These are phyloP conservation scores for Pammene fasciana DNA, from an alignment of 2,888 invertebrate species.

Conservation along the genomic window DNA sequence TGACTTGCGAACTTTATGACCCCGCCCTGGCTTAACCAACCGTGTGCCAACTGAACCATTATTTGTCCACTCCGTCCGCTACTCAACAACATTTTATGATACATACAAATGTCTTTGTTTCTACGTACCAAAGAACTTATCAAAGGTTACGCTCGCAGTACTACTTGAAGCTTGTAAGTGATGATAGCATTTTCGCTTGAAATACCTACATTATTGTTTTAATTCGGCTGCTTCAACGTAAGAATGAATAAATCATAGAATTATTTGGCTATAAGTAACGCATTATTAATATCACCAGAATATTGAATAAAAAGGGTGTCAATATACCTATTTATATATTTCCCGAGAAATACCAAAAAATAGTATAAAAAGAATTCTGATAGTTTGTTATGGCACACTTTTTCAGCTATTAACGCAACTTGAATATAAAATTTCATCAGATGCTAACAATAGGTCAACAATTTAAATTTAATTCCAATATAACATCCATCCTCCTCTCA, in stretches of 20 bases:
- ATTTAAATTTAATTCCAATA: no score
- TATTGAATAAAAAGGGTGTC: neutral
- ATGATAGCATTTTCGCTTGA: slow-evolving; percentile 5
- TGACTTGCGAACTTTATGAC: no score
- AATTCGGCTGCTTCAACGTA: neutral
- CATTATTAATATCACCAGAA: neutral
- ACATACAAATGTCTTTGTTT: slow-evolving; percentile 1
- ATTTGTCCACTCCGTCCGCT: neutral
- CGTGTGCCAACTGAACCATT: neutral
- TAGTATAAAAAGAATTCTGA: no score
- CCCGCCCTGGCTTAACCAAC: neutral
- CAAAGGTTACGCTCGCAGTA: slow-evolving; percentile 26
- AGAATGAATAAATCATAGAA: neutral
- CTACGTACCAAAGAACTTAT: slow-evolving; percentile 25
- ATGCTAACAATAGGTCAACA: no score
- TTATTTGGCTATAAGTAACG: neutral
- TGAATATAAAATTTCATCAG: no score
- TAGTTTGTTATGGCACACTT: no score
- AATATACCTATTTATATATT: neutral
- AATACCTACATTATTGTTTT: neutral
- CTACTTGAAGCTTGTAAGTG: slow-evolving; percentile 3
- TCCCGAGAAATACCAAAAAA: neutral
- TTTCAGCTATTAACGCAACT: no score
- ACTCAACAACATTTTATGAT: neutral
- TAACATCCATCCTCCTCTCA: neutral